Evolutionary conservation across 2,113 vertebrate genomes (phyloP), one percentile per base, ranked within the genome.

Genomic region (Procapra przewalskii): DNA sequence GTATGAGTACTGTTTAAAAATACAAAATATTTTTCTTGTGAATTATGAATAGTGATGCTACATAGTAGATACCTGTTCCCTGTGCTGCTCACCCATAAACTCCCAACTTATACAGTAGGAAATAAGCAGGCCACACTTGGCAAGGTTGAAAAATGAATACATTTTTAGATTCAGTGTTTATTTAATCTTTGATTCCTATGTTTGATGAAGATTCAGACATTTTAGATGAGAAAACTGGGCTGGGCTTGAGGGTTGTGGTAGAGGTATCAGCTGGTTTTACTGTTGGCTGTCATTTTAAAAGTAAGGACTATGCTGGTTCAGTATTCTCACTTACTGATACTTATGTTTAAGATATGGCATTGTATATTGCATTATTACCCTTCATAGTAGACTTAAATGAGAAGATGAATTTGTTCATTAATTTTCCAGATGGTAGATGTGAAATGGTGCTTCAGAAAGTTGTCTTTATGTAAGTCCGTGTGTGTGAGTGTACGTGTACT

Each of bases 301-400:
- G 40, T 43, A 71, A 62, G 88, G 67, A 71, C 29, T n/a, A 1
- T 79, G 25, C 21, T 71, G n/a, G n/a, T 71, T 91, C 27, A 60
- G 55, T 96, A 64, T 96, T 96, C 97, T 97, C 31, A 97, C 82
- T 98, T 92, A 88, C 29, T 94, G 91, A 94, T 96, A 98, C 94
- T 97, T 98, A 89, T 96, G 85, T 95, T 97, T 97, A 94, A 97
- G 96, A 97, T 54, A 94, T 50, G 71, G 7, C 60, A 80, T 94
- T 97, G 50, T 97, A 83, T 86, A 91, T 92, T 92, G 29, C 64
- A 89, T 97, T 96, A 81, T 95, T 96, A 94, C 60, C 29, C n/a
- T 90, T 95, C 45, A 40, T 97, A 75, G 55, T 83, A 93, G 64
- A 97, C 79, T 91, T 95, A 87, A 77, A 83, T 90, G 48, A 97